A percentile compares a stretch with the other conserved stretches of the same genome.
Evolutionary conservation across 2,888 invertebrate genomes (phyloP).

Genomic region (Philereme transversata): DNA sequence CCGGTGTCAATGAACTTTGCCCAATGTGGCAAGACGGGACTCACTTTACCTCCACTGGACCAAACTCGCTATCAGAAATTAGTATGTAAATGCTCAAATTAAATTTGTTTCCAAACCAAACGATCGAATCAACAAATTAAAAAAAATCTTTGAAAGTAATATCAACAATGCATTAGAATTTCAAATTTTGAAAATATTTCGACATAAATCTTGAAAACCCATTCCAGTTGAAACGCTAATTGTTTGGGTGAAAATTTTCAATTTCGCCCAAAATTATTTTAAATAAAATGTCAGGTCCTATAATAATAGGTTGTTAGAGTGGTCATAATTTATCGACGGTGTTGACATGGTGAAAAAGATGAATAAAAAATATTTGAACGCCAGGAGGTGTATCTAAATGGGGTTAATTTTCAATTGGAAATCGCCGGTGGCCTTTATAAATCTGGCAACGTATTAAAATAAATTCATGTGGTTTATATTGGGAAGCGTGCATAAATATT

Average conservation of each 20-base stretch:
- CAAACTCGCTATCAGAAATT: slow-evolving; percentile 57
- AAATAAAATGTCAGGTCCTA: slow-evolving; percentile 77
- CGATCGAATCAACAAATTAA: slow-evolving; percentile 43
- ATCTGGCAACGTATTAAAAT: slow-evolving; percentile 66
- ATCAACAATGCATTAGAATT: slow-evolving; percentile 58
- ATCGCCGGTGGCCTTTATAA: slow-evolving; percentile 76
- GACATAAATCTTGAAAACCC: slow-evolving; percentile 73
- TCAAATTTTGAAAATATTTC: slow-evolving; percentile 53
- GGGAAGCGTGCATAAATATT: slow-evolving; percentile 66
- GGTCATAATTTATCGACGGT: slow-evolving; percentile 76
- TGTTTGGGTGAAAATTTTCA: slow-evolving; percentile 68
- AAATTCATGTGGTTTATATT: slow-evolving; percentile 60
- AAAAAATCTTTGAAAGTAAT: slow-evolving; percentile 44
- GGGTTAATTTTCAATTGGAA: slow-evolving; percentile 81
- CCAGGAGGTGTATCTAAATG: slow-evolving; percentile 75
- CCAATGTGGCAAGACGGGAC: slow-evolving; percentile 69
- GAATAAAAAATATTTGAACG: slow-evolving; percentile 59
- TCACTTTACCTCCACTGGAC: slow-evolving; percentile 64
- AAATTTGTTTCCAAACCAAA: slow-evolving; percentile 37
- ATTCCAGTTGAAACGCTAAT: slow-evolving; percentile 68
- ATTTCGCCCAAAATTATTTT: slow-evolving; percentile 69
- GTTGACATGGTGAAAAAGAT: slow-evolving; percentile 75
- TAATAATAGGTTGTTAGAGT: slow-evolving; percentile 80
- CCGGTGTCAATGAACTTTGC: slow-evolving; percentile 74
- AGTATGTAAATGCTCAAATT: slow-evolving; percentile 54